phyloP scores from a whole-genome alignment of 2,888 invertebrate species.

The Apoda limacodes region DNA sequence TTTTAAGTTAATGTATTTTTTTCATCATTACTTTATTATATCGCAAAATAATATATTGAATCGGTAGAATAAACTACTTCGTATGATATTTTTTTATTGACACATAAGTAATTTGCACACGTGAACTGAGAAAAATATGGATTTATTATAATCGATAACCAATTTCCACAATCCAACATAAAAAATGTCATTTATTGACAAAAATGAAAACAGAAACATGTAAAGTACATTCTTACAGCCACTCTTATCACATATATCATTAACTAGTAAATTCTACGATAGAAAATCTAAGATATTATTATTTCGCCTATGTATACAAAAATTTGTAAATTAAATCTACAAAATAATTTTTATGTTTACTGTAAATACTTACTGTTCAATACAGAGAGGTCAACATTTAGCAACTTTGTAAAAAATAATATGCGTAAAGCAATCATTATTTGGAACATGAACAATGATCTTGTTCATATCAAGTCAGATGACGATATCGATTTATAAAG shows the following conservation, averaged over 20 bases:
- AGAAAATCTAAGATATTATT: slow-evolving; percentile 65
- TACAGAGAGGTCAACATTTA: slow-evolving; percentile 43
- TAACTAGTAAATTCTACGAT: slow-evolving; percentile 59
- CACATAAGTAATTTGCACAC: too few species aligned
- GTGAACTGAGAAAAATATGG: too few species aligned
- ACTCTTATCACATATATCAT: slow-evolving; percentile 67
- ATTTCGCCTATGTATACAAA: slow-evolving; percentile 57
- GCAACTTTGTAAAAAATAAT: slow-evolving; percentile 31
- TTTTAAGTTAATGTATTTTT: too few species aligned
- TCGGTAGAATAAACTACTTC: too few species aligned
- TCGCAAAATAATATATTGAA: too few species aligned
- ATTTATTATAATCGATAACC: too few species aligned
- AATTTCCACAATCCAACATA: too few species aligned
- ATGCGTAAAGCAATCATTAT: slow-evolving; percentile 42
- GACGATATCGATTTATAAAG: too few species aligned
- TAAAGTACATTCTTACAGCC: slow-evolving; percentile 59
- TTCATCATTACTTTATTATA: too few species aligned
- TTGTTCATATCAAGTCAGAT: slow-evolving; percentile 43
- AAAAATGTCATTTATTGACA: too few species aligned
- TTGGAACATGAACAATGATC: slow-evolving; percentile 27
- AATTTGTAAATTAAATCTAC: slow-evolving; percentile 54
- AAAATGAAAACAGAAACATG: too few species aligned
- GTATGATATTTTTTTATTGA: too few species aligned
- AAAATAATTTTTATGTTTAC: slow-evolving; percentile 41
- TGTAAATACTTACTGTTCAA: slow-evolving; percentile 34